A percentile compares a stretch with the other conserved stretches of the same genome.
Evolutionary conservation across 2,797 vertebrate species (phyloP).

Genomic region (Bufotes viridis): DNA sequence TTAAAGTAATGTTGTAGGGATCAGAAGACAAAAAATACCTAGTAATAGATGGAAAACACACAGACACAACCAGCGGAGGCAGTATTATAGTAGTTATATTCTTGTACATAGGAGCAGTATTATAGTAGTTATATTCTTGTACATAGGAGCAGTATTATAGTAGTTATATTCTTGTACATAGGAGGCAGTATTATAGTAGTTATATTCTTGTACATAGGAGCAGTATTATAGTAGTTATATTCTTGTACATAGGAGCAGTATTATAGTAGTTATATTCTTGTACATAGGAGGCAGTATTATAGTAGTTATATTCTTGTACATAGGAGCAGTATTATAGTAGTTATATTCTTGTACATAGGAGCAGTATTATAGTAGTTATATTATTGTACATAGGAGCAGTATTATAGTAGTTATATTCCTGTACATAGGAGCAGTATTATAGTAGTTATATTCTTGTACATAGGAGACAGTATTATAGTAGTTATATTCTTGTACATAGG

Average conservation of each 20-base stretch:
- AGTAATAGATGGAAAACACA: no score
- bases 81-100: no score
- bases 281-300: conserved; percentile 1
- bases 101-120: no score
- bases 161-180: no score
- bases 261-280: conserved; percentile 4
- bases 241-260: not conserved
- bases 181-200: not conserved
- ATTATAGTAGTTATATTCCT: no score
- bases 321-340: conserved; percentile 12
- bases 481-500: conserved; percentile 2
- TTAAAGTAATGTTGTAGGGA: not conserved
- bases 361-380: conserved; percentile 3
- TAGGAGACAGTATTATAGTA: not conserved
- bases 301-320: conserved; percentile 2
- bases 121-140: no score
- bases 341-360: conserved; percentile 3
- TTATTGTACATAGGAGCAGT: not conserved
- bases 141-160: no score
- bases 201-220: no score
- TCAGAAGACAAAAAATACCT: no score
- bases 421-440: no score
- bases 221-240: not conserved
- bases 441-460: no score
- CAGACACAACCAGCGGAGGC: no score